phyloP scores from a whole-genome alignment of 64 coral and sea anemone species.

The Porites lutea region DNA sequence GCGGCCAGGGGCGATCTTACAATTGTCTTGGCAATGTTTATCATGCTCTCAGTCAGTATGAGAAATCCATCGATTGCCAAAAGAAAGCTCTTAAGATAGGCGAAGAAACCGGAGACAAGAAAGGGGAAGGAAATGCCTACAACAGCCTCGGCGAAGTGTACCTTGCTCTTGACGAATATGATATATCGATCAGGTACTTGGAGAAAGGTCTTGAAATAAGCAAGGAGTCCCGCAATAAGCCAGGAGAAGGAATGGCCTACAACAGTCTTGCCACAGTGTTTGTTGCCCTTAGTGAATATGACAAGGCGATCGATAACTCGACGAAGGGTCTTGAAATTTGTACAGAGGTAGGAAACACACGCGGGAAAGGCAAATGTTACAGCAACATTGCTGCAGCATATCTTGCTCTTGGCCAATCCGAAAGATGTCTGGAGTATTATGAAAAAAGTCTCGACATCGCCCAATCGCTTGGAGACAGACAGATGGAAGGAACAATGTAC shows the following conservation, averaged over 20 bases:
- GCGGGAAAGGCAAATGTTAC: neutral
- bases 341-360: neutral
- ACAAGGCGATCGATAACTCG: slow-evolving; percentile 16
- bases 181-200: slow-evolving; percentile 18
- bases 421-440: slow-evolving; percentile 29
- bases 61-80: slow-evolving; percentile 37
- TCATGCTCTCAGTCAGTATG: neutral
- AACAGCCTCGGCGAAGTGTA: slow-evolving; percentile 26
- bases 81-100: slow-evolving; percentile 21
- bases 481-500: slow-evolving; percentile 10
- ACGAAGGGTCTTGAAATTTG: slow-evolving; percentile 28
- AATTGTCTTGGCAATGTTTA: slow-evolving; percentile 28
- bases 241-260: neutral
- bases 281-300: slow-evolving; percentile 15
- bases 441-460: slow-evolving; percentile 24
- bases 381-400: slow-evolving; percentile 1
- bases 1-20: neutral
- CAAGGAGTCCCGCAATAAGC: slow-evolving; percentile 4
- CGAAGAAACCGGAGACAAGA: slow-evolving; percentile 28
- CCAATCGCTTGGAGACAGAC: neutral
- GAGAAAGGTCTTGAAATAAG: slow-evolving; percentile 24
- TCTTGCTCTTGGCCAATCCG: slow-evolving; percentile 7
- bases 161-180: slow-evolving; percentile 13
- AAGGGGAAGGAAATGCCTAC: slow-evolving; percentile 24
- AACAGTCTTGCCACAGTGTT: slow-evolving; percentile 18